These are phyloP conservation scores for Palythoa heliodiscus DNA, from an alignment of 92 coral and sea anemone genomes.

Conservation along the genomic window DNA sequence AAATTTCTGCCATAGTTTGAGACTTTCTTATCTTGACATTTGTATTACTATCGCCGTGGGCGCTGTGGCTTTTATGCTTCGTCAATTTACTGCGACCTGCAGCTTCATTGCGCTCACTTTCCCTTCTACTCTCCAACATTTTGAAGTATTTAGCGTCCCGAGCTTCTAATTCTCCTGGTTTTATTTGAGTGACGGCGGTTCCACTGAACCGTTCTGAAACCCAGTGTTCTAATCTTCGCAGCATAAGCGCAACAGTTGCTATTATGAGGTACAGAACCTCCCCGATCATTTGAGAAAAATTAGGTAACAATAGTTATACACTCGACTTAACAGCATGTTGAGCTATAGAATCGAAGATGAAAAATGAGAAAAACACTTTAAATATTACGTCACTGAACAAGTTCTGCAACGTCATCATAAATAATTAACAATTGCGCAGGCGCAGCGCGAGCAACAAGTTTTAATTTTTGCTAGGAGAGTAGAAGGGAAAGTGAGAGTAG, in stretches of 20 bases:
- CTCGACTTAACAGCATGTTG: not conserved
- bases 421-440: not conserved
- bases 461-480: too few relatives aligned
- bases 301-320: not conserved
- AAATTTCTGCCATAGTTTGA: conserved; percentile 21
- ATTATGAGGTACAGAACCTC: conserved; percentile 17
- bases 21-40: not conserved
- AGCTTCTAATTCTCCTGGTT: conserved; percentile 11
- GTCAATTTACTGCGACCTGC: not conserved
- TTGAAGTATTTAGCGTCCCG: conserved; percentile 15
- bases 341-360: not conserved
- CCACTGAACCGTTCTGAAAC: conserved; percentile 15
- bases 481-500: too few relatives aligned
- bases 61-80: not conserved
- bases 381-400: not conserved
- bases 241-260: conserved; percentile 27
- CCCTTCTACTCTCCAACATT: conserved; percentile 9
- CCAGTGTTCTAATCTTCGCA: conserved; percentile 19
- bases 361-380: not conserved
- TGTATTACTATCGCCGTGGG: not conserved
- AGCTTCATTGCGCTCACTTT: not conserved
- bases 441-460: not conserved
- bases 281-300: conserved; percentile 28
- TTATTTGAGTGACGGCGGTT: not conserved
- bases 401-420: conserved; percentile 1